A percentile compares a stretch with the other conserved stretches of the same genome.
phyloP scores from a whole-genome alignment of 2,888 invertebrate species.

The Laothoe populi region DNA sequence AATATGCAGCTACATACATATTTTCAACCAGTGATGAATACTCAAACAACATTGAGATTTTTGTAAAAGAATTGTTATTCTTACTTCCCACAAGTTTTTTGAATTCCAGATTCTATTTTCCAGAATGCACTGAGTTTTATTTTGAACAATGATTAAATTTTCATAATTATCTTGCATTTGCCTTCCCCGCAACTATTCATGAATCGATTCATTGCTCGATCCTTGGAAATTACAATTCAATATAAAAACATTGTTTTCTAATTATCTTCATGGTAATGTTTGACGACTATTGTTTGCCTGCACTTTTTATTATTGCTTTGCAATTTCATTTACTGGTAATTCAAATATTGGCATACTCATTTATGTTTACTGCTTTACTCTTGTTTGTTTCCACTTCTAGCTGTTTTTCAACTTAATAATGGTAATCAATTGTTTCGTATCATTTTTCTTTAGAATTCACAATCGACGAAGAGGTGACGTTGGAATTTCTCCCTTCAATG shows the following conservation, averaged over 20 bases:
- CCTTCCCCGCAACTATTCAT: background rate
- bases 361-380: background rate
- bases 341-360: background rate
- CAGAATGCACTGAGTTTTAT: background rate
- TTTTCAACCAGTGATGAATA: no score
- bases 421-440: conserved; percentile 20
- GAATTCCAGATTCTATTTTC: background rate
- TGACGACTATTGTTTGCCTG: conserved; percentile 16
- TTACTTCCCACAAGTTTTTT: no score
- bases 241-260: conserved; percentile 22
- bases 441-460: conserved; percentile 36
- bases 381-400: background rate
- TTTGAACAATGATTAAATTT: background rate
- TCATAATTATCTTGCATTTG: background rate
- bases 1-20: no score
- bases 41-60: no score
- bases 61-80: no score
- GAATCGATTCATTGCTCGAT: background rate
- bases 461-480: conserved; percentile 36
- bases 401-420: conserved; percentile 28
- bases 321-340: conserved; percentile 2
- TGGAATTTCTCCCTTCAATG: conserved; percentile 56
- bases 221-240: conserved; percentile 15
- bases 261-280: conserved; percentile 26
- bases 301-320: conserved; percentile 2